phyloP scores from a whole-genome alignment of 2,797 vertebrate species.

The Chrosomus eos region DNA sequence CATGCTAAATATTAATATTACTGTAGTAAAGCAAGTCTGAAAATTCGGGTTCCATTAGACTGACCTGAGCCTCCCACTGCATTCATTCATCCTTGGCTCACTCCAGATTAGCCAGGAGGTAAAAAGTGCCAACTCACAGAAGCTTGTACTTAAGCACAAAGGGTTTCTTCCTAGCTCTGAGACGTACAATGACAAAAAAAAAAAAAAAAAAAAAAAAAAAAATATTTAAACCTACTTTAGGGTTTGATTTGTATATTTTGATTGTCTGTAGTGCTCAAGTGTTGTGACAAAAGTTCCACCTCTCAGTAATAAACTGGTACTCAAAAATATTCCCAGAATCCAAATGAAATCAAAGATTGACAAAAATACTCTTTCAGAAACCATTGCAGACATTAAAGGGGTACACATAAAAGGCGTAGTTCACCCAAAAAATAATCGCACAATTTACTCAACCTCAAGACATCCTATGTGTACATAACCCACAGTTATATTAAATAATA shows the following conservation, averaged over 20 bases:
- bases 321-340: not conserved
- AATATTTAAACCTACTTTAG: too few species aligned
- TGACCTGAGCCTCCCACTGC: conserved; percentile 72
- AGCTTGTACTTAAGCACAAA: conserved; percentile 11
- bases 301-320: not conserved
- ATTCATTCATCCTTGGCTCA: conserved; percentile 67
- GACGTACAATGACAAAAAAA: not conserved
- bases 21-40: conserved; percentile 21
- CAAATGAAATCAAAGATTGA: conserved; percentile 50
- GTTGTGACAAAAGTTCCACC: not conserved
- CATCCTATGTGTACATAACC: too few species aligned
- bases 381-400: not conserved
- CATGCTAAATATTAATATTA: conserved; percentile 32
- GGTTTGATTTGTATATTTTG: conserved; percentile 9
- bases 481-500: too few species aligned
- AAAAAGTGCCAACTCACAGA: conserved; percentile 66
- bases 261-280: not conserved
- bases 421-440: not conserved
- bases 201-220: not conserved
- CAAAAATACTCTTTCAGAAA: conserved; percentile 66
- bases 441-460: not conserved
- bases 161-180: not conserved
- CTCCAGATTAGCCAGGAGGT: conserved; percentile 73
- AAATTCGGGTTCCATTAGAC: conserved; percentile 33
- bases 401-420: not conserved